Evolutionary conservation across 92 coral and sea anemone genomes (phyloP), one percentile per base, ranked within the genome.

Genomic region (Epizoanthus ramosus): DNA sequence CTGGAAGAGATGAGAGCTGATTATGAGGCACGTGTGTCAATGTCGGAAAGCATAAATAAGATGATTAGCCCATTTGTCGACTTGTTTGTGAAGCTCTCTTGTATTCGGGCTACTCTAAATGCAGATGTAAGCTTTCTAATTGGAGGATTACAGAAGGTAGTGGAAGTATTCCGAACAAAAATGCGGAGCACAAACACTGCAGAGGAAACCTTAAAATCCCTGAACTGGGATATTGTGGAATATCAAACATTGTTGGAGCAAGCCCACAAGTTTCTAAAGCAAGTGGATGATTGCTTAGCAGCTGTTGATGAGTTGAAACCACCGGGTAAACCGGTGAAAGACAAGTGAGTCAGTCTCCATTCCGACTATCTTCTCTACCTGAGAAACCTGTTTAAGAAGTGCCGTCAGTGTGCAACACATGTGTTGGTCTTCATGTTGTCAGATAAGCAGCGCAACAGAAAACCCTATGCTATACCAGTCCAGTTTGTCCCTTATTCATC

Each of bases 191-290:
- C 52, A 4, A 79, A 82, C 37, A 68, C 85, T 9, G 54, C 87
- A 4, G 47, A 45, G 8, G 84, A 83, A 64, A 69, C 87, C 19
- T 75, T 88, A 60, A 88, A 88, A 65, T 31, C 68, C 54, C 31
- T 76, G 10, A 83, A 83, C 56, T 88, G 87, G 85, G 87, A 70
- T 9, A 81, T 75, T 58, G 80, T 79, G 24, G 91, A 83, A 25
- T 83, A 25, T 14, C 84, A 75, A 50, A 82, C 87, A 31, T 84
- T 87, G 33, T 59, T 87, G 17, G 80, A 83, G 54, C 77, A 87
- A 63, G 79, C 84, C 24, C n/a, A n/a, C n/a, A n/a, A n/a, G n/a
- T n/a, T n/a, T n/a, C n/a, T n/a, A n/a, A 63, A 28, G 16, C 65
- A 17, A 16, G 22, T 8, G 8, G 45, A 47, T 31, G 79, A 24